A percentile compares a stretch with the other conserved stretches of the same genome.
phyloP scores from a whole-genome alignment of 2,888 invertebrate species.

The Pinctada fucata region DNA sequence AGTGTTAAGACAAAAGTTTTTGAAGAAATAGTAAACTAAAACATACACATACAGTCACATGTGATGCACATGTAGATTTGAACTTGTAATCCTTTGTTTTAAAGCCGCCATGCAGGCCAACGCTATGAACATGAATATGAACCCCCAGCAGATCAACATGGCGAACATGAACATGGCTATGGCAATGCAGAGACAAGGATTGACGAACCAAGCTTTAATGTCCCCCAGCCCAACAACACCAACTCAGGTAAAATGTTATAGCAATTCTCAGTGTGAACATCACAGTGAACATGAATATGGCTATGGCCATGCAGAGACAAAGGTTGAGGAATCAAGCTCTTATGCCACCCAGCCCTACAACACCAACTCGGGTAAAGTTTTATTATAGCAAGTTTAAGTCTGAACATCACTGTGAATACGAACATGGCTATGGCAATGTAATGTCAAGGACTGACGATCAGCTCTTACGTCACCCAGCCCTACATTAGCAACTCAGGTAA shows the following conservation, averaged over 20 bases:
- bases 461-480: slow-evolving; percentile 40
- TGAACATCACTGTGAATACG: slow-evolving; percentile 59
- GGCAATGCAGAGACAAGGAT: slow-evolving; percentile 60
- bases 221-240: slow-evolving; percentile 42
- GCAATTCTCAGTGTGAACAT: slow-evolving; percentile 32
- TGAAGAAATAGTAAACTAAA: no score
- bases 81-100: no score
- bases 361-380: slow-evolving; percentile 37
- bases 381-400: neutral
- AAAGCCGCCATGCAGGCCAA: slow-evolving; percentile 65
- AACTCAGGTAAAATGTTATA: slow-evolving; percentile 33
- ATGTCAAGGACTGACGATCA: slow-evolving; percentile 49
- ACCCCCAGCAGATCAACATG: slow-evolving; percentile 56
- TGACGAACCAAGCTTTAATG: slow-evolving; percentile 42
- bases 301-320: slow-evolving; percentile 63
- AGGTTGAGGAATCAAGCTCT: slow-evolving; percentile 43
- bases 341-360: slow-evolving; percentile 41
- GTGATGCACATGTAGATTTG: no score
- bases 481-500: neutral
- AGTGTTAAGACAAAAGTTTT: no score
- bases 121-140: slow-evolving; percentile 58
- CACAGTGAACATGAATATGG: slow-evolving; percentile 63
- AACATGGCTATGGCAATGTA: slow-evolving; percentile 65
- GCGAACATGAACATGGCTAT: slow-evolving; percentile 64
- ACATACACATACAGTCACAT: no score